A percentile compares a stretch with the other conserved stretches of the same genome.
Conservation (phyloP, 2,797 vertebrate genomes). For the Sebastes paucispinis region DNA sequence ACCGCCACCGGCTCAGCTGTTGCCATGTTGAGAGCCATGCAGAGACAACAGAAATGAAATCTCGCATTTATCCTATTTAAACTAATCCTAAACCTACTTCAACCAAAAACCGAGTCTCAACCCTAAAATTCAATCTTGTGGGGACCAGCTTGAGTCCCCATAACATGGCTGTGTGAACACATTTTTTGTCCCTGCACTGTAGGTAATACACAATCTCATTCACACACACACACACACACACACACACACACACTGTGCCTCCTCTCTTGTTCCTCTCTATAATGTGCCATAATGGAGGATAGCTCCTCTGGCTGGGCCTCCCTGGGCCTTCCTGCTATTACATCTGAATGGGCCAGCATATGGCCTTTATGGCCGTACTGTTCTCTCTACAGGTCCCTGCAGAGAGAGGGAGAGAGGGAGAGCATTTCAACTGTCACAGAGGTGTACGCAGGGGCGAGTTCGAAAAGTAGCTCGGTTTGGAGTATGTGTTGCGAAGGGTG, state of each 20-base stretch:
- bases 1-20: too few relatives aligned
- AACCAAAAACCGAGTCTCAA: not conserved
- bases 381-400: conserved; percentile 71
- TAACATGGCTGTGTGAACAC: conserved; percentile 13
- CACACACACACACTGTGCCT: conserved; percentile 26
- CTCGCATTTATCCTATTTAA: too few relatives aligned
- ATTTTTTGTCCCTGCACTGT: conserved; percentile 16
- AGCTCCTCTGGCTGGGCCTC: conserved; percentile 65
- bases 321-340: conserved; percentile 72
- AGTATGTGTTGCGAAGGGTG: conserved; percentile 5
- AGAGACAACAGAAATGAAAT: too few relatives aligned
- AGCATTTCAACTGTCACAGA: conserved; percentile 67
- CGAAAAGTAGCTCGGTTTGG: conserved; percentile 51
- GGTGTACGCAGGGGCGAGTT: conserved; percentile 50
- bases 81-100: not conserved
- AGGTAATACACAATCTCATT: conserved; percentile 15
- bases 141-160: not conserved
- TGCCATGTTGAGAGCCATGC: too few relatives aligned
- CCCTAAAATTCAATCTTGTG: not conserved
- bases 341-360: conserved; percentile 79
- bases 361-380: conserved; percentile 76
- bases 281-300: conserved; percentile 68
- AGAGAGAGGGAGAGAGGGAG: conserved; percentile 38
- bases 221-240: conserved; percentile 36
- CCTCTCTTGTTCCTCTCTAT: conserved; percentile 59